Evolutionary conservation across 2,113 vertebrate species (phyloP).

Genomic region (Pygathrix nemaeus): DNA sequence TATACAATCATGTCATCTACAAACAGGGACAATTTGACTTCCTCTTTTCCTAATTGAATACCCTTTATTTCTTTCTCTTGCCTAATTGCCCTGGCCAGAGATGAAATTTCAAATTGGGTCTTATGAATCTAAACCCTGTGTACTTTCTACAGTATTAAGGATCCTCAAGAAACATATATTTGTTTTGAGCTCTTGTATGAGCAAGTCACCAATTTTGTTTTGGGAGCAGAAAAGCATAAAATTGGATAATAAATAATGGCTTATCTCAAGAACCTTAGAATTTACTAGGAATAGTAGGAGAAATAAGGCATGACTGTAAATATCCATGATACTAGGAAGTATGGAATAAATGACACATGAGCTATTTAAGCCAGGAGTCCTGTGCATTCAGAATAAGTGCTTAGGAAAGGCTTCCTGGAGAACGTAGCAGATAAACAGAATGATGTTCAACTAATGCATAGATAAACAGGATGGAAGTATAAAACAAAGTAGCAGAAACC

Average conservation of each 20-base stretch:
- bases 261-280: not conserved
- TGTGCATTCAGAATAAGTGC: not conserved
- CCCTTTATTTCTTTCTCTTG: too few relatives aligned
- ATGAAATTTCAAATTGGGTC: not conserved
- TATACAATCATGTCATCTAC: too few relatives aligned
- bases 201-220: not conserved
- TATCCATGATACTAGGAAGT: not conserved
- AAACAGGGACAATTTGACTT: too few relatives aligned
- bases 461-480: not conserved
- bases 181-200: not conserved
- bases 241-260: not conserved
- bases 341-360: not conserved
- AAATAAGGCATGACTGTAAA: not conserved
- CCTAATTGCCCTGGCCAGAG: too few relatives aligned
- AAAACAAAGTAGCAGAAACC: not conserved
- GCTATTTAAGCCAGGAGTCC: not conserved
- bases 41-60: too few relatives aligned
- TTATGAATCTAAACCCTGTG: not conserved
- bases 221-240: not conserved
- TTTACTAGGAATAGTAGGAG: not conserved
- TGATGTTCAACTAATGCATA: not conserved
- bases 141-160: constrained; percentile 17
- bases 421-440: not conserved
- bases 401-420: not conserved
- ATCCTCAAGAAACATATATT: not conserved